A percentile compares a stretch with the other conserved stretches of the same genome.
These are phyloP conservation scores for Serinus canaria DNA, from an alignment of 2,113 vertebrate genomes.

Conservation along the genomic window DNA sequence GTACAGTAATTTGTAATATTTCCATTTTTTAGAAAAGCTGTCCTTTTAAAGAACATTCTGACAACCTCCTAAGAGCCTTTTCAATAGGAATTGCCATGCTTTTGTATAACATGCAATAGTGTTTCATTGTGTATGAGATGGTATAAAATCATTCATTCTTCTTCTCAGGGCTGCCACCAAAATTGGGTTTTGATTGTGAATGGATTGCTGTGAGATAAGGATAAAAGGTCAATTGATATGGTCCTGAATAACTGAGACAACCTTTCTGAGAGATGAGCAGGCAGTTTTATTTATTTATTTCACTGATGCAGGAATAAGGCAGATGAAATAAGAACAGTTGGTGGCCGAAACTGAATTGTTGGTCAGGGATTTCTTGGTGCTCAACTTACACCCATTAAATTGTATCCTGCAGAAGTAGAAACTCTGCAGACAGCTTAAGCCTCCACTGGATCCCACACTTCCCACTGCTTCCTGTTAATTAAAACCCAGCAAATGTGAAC, in stretches of 20 bases:
- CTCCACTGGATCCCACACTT: not conserved
- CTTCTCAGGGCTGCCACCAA: not conserved
- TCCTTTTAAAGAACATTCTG: not conserved
- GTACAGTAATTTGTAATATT: not conserved
- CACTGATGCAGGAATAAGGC: not conserved
- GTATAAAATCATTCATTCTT: not conserved
- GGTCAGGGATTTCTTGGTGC: not conserved
- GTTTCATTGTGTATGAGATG: not conserved
- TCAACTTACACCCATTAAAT: not conserved
- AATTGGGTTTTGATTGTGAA: not conserved
- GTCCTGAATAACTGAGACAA: not conserved
- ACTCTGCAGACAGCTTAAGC: not conserved
- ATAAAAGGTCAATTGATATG: not conserved
- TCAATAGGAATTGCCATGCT: not conserved
- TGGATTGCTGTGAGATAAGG: not conserved
- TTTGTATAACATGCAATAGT: rapidly evolving
- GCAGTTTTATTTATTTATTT: not conserved
- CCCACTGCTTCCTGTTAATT: not conserved
- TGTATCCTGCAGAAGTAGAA: not conserved
- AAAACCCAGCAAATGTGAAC: not conserved
- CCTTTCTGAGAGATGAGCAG: not conserved
- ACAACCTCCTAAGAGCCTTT: not conserved
- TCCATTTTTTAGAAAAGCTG: not conserved
- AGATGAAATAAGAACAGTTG: not conserved
- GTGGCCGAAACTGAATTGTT: not conserved